Evolutionary conservation across 2,113 vertebrate species (phyloP).

Genomic region (Pseudopodoces humilis): DNA sequence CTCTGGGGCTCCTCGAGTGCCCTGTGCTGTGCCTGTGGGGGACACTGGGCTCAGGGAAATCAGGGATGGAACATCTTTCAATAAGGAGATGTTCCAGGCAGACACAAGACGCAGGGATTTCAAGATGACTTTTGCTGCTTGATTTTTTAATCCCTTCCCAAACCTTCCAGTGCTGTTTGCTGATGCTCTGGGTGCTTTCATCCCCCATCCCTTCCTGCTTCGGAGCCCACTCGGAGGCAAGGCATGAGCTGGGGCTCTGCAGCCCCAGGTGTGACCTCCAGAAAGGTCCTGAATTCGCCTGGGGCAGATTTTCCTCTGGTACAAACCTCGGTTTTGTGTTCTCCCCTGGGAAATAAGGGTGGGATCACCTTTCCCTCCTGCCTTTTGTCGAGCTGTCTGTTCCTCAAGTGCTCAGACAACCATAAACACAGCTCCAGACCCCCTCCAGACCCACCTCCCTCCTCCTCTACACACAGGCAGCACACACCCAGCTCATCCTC

Average conservation of each 20-base stretch:
- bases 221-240: not conserved
- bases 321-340: rapidly evolving
- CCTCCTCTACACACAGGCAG: not conserved
- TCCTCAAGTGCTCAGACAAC: not conserved
- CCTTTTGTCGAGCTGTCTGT: not conserved
- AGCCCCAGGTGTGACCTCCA: not conserved
- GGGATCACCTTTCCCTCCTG: not conserved
- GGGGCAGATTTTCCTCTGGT: not conserved
- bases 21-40: not conserved
- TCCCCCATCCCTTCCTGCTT: not conserved
- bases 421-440: rapidly evolving
- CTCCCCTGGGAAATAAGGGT: not conserved
- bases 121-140: not conserved
- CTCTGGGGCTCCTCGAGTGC: not conserved
- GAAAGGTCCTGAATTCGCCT: not conserved
- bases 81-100: not conserved
- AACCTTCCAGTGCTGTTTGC: not conserved
- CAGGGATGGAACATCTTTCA: not conserved
- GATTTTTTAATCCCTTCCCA: constrained; percentile 25
- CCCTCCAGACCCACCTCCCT: not conserved
- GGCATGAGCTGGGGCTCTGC: not conserved
- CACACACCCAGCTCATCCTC: constrained; percentile 16
- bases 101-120: not conserved
- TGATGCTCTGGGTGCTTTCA: not conserved
- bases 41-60: rapidly evolving